Percentiles rank a stretch among this genome's conserved stretches.
Conservation (phyloP, 2,113 vertebrate genomes). For the Peromyscus maniculatus region DNA sequence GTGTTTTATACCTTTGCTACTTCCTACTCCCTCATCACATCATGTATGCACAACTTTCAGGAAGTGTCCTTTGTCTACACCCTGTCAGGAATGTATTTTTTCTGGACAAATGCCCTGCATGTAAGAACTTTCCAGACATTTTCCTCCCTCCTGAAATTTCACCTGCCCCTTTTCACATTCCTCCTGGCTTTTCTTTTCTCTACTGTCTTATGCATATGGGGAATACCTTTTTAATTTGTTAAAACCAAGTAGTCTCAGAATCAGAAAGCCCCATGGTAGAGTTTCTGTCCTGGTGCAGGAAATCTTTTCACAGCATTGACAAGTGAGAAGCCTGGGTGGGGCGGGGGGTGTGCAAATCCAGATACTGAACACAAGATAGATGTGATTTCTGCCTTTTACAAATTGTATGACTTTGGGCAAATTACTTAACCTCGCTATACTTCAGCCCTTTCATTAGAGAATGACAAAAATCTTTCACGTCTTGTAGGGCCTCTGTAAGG, state of each 20-base stretch:
- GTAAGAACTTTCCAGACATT: constrained; percentile 56
- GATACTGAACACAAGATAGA: constrained; percentile 50
- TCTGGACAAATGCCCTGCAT: constrained; percentile 52
- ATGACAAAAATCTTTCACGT: constrained; percentile 44
- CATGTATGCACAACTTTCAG: neutral
- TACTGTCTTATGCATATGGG: constrained; percentile 23
- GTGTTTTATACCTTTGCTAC: neutral
- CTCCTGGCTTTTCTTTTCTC: constrained; percentile 32
- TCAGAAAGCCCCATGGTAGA: neutral
- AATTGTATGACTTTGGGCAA: constrained; percentile 65
- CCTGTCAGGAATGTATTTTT: constrained; percentile 58
- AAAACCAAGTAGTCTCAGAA: constrained; percentile 32
- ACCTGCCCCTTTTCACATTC: neutral
- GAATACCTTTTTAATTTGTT: constrained; percentile 62
- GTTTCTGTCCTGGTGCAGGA: neutral
- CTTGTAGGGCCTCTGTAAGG: neutral
- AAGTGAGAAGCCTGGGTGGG: neutral
- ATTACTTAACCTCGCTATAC: constrained; percentile 53
- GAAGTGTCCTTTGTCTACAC: constrained; percentile 36
- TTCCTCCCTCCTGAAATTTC: constrained; percentile 58
- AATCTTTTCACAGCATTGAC: neutral
- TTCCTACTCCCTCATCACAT: constrained; percentile 28
- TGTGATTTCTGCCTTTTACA: constrained; percentile 61
- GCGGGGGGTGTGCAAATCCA: neutral
- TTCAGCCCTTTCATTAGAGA: constrained; percentile 36